These are phyloP conservation scores for Pseudomyrmex dendroicus DNA, from an alignment of 1,140 invertebrate genomes.

Conservation along the genomic window DNA sequence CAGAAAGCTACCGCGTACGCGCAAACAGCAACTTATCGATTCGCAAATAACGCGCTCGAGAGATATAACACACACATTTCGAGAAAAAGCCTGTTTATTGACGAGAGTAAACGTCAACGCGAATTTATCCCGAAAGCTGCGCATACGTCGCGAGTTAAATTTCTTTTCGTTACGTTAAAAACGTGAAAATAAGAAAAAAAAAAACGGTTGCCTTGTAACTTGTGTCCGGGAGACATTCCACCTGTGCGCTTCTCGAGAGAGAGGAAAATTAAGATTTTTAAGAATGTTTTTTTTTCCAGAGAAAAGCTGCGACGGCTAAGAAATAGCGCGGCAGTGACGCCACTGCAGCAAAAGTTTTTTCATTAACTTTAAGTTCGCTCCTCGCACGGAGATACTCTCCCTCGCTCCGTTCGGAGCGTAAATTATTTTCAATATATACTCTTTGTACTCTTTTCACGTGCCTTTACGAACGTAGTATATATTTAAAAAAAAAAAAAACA, in stretches of 20 bases:
- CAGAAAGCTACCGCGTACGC: neutral
- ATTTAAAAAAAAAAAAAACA: no score
- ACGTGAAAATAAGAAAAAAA: neutral
- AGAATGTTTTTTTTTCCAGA: constrained; percentile 70
- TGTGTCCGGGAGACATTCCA: neutral
- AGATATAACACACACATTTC: neutral
- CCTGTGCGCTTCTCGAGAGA: neutral
- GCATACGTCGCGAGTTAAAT: neutral
- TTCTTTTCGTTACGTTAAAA: neutral
- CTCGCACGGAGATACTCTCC: constrained; percentile 12
- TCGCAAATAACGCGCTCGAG: neutral
- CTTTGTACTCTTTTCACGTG: constrained; percentile 50
- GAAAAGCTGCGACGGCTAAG: constrained; percentile 63
- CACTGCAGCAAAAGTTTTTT: constrained; percentile 57
- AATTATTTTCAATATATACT: constrained; percentile 55
- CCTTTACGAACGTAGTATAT: constrained; percentile 48
- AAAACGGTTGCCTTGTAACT: constrained; percentile 14
- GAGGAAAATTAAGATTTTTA: constrained; percentile 66
- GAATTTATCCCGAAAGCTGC: neutral
- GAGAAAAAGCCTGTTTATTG: neutral
- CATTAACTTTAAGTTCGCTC: constrained; percentile 45
- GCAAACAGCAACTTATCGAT: constrained; percentile 6
- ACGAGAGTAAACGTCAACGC: neutral
- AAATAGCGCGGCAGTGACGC: constrained; percentile 52
- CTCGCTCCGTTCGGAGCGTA: constrained; percentile 51